Conservation (phyloP, 2,888 invertebrate species). For the Cheilosia vernalis region DNA sequence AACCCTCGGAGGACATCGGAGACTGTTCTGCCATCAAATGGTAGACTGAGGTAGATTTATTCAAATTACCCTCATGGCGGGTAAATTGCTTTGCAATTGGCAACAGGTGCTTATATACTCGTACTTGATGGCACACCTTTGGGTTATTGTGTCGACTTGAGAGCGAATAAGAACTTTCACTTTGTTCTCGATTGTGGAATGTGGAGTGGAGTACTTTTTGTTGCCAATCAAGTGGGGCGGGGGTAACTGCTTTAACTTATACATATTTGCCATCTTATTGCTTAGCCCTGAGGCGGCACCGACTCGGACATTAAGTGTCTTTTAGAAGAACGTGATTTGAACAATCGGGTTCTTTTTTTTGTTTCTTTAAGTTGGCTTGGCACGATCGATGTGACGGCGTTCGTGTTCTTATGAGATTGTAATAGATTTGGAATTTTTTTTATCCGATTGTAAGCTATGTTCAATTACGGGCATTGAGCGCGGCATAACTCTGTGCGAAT, state of each 20-base stretch:
- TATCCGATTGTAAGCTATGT: constrained; percentile 9
- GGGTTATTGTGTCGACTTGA: constrained; percentile 20
- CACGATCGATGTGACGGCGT: neutral
- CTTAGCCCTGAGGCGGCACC: constrained; percentile 20
- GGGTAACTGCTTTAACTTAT: too few relatives aligned
- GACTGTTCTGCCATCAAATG: constrained; percentile 46
- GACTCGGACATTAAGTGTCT: neutral
- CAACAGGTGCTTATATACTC: constrained; percentile 54
- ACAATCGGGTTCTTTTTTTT: constrained; percentile 16
- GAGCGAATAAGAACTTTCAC: constrained; percentile 61
- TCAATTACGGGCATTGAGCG: constrained; percentile 6
- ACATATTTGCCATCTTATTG: constrained; percentile 5
- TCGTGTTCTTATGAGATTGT: constrained; percentile 35
- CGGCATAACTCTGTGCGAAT: constrained; percentile 5
- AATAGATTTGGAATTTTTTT: neutral
- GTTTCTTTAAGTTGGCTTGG: neutral
- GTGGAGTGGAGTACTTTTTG: constrained; percentile 5
- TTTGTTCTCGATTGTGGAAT: constrained; percentile 52
- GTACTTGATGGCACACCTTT: constrained; percentile 57
- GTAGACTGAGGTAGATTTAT: constrained; percentile 35
- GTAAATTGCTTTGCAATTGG: constrained; percentile 30
- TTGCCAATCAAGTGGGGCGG: constrained; percentile 2
- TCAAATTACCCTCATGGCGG: constrained; percentile 51
- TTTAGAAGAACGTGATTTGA: constrained; percentile 42
- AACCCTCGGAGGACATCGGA: constrained; percentile 66